Evolutionary conservation across 2,797 vertebrate species (phyloP).

Genomic region (Chelidonichthys spinosus): DNA sequence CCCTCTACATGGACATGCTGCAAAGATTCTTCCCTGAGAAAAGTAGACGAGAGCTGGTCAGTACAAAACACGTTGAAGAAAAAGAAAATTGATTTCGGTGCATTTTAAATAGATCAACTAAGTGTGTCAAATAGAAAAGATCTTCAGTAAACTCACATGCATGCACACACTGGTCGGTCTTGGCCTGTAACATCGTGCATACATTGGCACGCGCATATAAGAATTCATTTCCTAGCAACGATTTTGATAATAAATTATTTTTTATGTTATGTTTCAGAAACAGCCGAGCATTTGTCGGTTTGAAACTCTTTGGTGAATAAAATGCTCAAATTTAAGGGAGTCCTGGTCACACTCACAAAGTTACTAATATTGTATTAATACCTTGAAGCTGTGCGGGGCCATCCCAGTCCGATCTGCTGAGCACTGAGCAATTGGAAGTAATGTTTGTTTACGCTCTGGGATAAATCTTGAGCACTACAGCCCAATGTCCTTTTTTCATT

Average conservation of each 20-base stretch:
- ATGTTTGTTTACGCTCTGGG: conserved; percentile 2
- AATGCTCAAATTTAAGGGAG: not conserved
- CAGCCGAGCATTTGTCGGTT: no score
- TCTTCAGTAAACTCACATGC: not conserved
- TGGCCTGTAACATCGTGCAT: not conserved
- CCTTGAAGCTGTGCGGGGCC: not conserved
- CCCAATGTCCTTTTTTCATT: not conserved
- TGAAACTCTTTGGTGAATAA: no score
- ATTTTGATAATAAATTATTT: not conserved
- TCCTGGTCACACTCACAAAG: not conserved
- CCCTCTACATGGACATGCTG: conserved; percentile 89
- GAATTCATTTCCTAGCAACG: not conserved
- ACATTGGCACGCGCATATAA: not conserved
- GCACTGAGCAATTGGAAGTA: not conserved
- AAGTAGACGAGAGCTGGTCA: conserved; percentile 89
- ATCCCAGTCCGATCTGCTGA: conserved; percentile 17
- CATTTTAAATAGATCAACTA: not conserved
- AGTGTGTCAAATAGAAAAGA: not conserved
- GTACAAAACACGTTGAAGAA: conserved; percentile 55
- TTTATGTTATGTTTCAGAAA: not conserved
- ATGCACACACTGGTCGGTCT: not conserved
- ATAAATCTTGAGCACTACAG: not conserved
- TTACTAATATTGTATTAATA: not conserved
- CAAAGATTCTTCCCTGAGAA: conserved; percentile 88
- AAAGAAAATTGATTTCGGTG: not conserved